Base-by-base conservation (phyloP, 1,140 invertebrate genomes). In the Ceratina calcarata region DNA sequence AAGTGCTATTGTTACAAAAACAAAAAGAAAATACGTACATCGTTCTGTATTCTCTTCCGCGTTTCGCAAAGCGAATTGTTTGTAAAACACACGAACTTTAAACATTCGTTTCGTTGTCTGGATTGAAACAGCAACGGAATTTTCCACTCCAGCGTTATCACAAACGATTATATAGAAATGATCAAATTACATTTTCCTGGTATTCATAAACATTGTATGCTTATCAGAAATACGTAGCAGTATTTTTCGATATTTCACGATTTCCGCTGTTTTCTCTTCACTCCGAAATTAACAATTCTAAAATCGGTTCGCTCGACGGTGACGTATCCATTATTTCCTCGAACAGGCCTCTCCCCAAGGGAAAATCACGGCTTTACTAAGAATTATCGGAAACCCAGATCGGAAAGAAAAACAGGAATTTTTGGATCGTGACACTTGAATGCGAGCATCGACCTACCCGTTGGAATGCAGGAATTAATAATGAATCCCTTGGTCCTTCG, bases 401-500 rank as follows among this genome's bases (percentile, higher is more conserved):
- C 78, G 16, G 10, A 10, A 49, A n/a, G 8, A 37, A n/a, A 24
- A 37, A 24, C 27, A 15, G 55, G 71, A 79, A 74, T 66, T 37
- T 20, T 10, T 0, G 70, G 13, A 60, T 79, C 78, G 78, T 74
- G 78, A 79, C 78, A 67, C 62, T 37, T 67, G 4, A 79, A 79
- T 79, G 55, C 22, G 15, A 12, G n/a, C n/a, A 13, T 2, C 55
- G 74, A 49, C 32, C 66, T n/a, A 15, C 0, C 60, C 49, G 27
- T 73, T 37, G 18, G 37, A 79, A 74, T 74, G 73, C 37, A 45
- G 37, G 10, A 45, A 45, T 45, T 45, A 45, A 45, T 45, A 74
- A 79, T 67, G 18, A 65, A 51, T 49, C 13, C 60, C 0, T 10
- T 3, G n/a, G 16, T 4, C 16, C 55, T 79, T 72, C 24, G 57